These are phyloP conservation scores for Cephalopterus ornatus DNA, from an alignment of 2,113 vertebrate genomes.

Conservation along the genomic window DNA sequence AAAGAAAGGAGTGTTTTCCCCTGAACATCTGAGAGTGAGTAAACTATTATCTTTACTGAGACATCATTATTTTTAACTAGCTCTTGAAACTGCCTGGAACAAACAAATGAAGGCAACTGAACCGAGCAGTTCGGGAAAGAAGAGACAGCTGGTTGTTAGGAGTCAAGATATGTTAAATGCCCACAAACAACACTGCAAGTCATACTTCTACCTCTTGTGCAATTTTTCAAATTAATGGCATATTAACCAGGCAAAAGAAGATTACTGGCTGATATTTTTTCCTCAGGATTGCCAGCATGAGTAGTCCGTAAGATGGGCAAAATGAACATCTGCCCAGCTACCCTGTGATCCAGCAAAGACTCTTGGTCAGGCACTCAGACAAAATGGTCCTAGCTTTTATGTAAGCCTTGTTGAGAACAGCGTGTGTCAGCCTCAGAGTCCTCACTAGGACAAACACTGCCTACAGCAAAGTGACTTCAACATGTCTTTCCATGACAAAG, in stretches of 20 bases:
- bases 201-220: neutral
- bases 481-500: neutral
- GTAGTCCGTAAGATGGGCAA: neutral
- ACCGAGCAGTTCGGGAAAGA: neutral
- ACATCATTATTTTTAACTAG: neutral
- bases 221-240: neutral
- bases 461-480: neutral
- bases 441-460: neutral
- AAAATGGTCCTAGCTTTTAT: neutral
- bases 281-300: neutral
- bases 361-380: neutral
- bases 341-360: neutral
- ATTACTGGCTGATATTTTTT: neutral
- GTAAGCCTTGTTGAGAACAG: neutral
- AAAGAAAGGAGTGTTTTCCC: neutral
- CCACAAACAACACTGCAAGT: neutral
- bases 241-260: neutral
- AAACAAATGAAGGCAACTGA: neutral
- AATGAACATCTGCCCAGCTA: neutral
- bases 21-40: neutral
- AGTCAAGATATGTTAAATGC: neutral
- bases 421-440: neutral
- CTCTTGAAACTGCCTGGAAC: neutral
- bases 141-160: neutral
- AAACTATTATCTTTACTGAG: neutral